Evolutionary conservation across 1,140 invertebrate genomes (phyloP).

Genomic region (Lutraria rhynchaena): DNA sequence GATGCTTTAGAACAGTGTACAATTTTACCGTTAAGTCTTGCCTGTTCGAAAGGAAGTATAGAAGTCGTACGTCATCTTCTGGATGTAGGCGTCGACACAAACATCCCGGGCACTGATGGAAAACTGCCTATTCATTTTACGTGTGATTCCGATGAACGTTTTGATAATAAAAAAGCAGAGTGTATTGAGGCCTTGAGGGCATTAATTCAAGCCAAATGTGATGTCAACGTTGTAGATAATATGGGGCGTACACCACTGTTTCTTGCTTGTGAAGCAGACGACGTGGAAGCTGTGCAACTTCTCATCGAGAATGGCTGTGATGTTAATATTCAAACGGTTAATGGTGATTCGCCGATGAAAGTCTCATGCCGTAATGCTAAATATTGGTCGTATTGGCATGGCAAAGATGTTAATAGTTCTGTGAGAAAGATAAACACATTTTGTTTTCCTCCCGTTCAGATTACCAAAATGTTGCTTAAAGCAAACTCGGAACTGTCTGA

Average conservation of each 20-base stretch:
- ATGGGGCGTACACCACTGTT: conserved; percentile 92
- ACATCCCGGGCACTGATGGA: conserved; percentile 71
- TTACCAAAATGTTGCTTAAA: conserved; percentile 73
- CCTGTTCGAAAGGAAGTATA: conserved; percentile 66
- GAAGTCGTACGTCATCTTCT: conserved; percentile 67
- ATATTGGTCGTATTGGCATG: conserved; percentile 77
- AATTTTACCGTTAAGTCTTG: conserved; percentile 64
- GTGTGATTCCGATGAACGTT: conserved; percentile 67
- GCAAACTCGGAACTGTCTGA: conserved; percentile 71
- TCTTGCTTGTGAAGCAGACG: conserved; percentile 73
- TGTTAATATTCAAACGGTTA: conserved; percentile 71
- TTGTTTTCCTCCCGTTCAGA: conserved; percentile 75
- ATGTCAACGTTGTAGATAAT: conserved; percentile 93
- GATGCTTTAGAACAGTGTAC: not conserved
- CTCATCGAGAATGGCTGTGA: conserved; percentile 70
- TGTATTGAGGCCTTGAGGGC: conserved; percentile 65
- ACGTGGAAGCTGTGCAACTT: conserved; percentile 68
- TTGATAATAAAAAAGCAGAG: conserved; percentile 59
- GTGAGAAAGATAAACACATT: conserved; percentile 55
- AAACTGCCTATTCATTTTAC: conserved; percentile 73
- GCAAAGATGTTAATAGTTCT: conserved; percentile 40
- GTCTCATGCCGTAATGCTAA: conserved; percentile 76
- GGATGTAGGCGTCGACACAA: conserved; percentile 69
- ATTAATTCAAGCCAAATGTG: conserved; percentile 85
- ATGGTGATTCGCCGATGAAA: conserved; percentile 74